These are phyloP conservation scores for Phengaris alcon DNA, from an alignment of 2,888 invertebrate genomes.

Conservation along the genomic window DNA sequence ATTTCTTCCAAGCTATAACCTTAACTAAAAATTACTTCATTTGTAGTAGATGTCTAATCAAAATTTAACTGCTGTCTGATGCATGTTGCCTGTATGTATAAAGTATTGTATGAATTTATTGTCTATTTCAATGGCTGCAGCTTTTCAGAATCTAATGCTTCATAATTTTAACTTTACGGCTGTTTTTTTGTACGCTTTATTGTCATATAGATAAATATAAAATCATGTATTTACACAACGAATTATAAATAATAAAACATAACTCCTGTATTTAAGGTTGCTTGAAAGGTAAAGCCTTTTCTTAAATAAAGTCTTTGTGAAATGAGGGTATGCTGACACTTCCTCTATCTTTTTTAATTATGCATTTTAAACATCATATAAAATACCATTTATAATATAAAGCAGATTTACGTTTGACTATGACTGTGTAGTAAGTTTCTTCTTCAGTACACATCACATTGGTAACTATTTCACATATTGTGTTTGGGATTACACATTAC, in stretches of 20 bases:
- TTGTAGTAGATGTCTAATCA: not conserved
- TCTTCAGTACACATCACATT: not conserved
- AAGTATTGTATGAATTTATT: not conserved
- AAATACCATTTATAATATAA: not conserved
- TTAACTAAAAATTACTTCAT: not conserved
- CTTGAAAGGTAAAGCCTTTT: too few relatives aligned
- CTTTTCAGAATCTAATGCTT: not conserved
- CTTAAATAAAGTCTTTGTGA: not conserved
- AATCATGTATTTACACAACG: too few relatives aligned
- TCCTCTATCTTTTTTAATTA: not conserved
- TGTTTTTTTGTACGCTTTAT: not conserved
- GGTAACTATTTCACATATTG: not conserved
- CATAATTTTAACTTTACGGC: not conserved
- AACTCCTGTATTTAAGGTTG: not conserved
- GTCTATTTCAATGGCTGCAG: not conserved
- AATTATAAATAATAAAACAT: not conserved
- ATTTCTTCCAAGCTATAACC: not conserved
- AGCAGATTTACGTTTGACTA: constrained; percentile 6
- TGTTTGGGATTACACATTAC: not conserved
- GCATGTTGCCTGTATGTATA: not conserved
- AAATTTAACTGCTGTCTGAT: not conserved
- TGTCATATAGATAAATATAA: not conserved
- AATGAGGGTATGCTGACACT: not conserved
- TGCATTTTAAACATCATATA: not conserved
- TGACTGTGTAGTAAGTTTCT: not conserved